A percentile compares a stretch with the other conserved stretches of the same genome.
Conservation (phyloP, 2,113 vertebrate genomes). For the Circaetus gallicus region DNA sequence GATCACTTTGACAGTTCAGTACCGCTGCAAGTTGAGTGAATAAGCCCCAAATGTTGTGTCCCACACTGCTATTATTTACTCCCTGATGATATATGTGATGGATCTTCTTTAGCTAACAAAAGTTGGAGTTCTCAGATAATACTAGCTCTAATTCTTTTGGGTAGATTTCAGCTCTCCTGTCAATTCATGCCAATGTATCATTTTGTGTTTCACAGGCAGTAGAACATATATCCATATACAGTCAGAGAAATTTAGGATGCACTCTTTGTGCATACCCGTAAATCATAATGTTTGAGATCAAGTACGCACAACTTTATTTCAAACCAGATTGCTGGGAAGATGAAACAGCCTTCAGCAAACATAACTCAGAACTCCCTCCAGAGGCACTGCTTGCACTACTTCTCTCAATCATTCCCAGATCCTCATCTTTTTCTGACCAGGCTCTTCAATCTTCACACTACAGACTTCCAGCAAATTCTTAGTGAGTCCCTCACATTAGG, state of each 20-base stretch:
- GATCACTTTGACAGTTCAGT: background rate
- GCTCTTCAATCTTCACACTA: background rate
- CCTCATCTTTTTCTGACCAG: background rate
- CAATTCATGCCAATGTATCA: background rate
- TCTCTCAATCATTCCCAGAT: background rate
- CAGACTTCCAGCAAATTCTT: background rate
- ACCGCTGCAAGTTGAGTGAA: background rate
- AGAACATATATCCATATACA: background rate
- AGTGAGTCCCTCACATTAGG: background rate
- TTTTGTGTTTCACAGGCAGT: background rate
- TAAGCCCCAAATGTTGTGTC: background rate
- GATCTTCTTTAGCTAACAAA: background rate
- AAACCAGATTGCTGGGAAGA: background rate
- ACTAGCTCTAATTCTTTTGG: background rate
- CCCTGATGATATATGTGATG: background rate
- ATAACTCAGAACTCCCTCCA: background rate
- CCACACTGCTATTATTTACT: background rate
- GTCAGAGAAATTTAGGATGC: background rate
- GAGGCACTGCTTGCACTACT: background rate
- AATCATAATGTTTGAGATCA: background rate
- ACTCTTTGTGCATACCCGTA: background rate
- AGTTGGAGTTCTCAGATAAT: background rate
- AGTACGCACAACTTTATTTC: background rate
- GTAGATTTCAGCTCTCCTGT: background rate
- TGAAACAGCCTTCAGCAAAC: background rate